Evolutionary conservation across 2,888 invertebrate genomes (phyloP).

Genomic region (Diarsia mendica): DNA sequence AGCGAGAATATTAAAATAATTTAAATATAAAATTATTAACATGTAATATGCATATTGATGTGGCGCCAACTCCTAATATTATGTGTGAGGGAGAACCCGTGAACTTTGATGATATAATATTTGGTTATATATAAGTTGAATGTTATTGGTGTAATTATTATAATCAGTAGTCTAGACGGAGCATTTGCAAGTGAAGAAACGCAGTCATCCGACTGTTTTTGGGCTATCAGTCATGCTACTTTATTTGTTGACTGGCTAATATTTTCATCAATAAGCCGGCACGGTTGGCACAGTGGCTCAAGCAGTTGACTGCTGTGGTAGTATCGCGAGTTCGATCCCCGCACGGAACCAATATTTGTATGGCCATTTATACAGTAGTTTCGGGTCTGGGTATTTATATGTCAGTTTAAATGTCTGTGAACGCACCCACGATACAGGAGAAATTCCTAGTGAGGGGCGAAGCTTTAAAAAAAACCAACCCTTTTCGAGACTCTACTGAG

Average conservation of each 20-base stretch:
- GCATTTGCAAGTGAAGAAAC: neutral
- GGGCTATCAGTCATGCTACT: neutral
- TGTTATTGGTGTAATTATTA: neutral
- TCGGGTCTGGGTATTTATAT: too few relatives aligned
- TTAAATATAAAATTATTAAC: conserved; percentile 47
- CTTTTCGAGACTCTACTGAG: neutral
- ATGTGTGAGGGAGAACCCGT: conserved; percentile 31
- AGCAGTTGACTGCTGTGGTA: too few relatives aligned
- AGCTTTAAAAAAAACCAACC: neutral
- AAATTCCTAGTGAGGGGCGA: too few relatives aligned
- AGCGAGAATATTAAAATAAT: conserved; percentile 43
- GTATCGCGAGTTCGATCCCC: too few relatives aligned
- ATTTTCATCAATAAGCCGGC: neutral
- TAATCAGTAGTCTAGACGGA: neutral
- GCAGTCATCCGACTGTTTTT: neutral
- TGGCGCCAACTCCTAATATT: conserved; percentile 43
- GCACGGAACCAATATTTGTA: too few relatives aligned
- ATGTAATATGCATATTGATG: conserved; percentile 49
- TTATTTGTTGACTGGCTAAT: neutral
- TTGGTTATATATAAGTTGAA: conserved; percentile 18
- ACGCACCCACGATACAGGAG: too few relatives aligned
- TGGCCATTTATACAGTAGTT: too few relatives aligned
- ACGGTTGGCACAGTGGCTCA: too few relatives aligned
- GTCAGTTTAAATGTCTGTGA: too few relatives aligned
- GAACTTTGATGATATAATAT: conserved; percentile 27